Evolutionary conservation across 1,140 invertebrate genomes (phyloP), one percentile per base, ranked within the genome.

Genomic region (Trichoplusia ni): DNA sequence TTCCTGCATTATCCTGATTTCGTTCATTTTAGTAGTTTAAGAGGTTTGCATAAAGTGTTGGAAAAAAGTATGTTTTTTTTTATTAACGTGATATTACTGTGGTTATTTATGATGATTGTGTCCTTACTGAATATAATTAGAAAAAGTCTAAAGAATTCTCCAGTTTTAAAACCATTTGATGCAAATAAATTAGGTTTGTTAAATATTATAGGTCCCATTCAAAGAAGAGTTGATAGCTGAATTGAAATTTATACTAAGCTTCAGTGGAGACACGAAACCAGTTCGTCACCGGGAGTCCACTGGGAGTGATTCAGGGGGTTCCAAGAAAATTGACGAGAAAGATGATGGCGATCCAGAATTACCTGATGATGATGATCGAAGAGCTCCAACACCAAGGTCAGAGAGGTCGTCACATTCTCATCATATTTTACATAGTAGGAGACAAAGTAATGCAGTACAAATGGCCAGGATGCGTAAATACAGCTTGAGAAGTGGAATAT

Each of bases 241-340:
- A 79, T 67, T 96, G 14, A 94, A 93, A 73, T 97, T 97, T 70
- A 94, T 96, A 18, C 73, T 95, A 0, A 94, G 94, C 78, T 96
- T 95, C 67, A 94, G 93, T 18, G 95, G 94, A 4, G 94, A 95
- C 18, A 94, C 93, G 0, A 97, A 96, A 69, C 92, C 92, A 8
- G 92, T 92, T 0, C 81, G 89, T 40, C 90, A 91, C 61, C 76
- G 84, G 53, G 86, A 86, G 67, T 76, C 79, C 2, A 73, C 79
- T 19, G 74, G 73, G 2, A 84, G 80, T 65, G 79, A 81, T 13
- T 86, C 82, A 0, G 81, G 80, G 11, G 73, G 73, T n/a, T 81
- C 82, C 1, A 88, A 84, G 35, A 81, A 81, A 33, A 74, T 77
- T 18, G 75, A 81, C 19, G 77, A 79, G 14, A 66, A 80, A 9